phyloP scores from a whole-genome alignment of 1,140 invertebrate genomes.

The Lordiphosa stackelbergi region DNA sequence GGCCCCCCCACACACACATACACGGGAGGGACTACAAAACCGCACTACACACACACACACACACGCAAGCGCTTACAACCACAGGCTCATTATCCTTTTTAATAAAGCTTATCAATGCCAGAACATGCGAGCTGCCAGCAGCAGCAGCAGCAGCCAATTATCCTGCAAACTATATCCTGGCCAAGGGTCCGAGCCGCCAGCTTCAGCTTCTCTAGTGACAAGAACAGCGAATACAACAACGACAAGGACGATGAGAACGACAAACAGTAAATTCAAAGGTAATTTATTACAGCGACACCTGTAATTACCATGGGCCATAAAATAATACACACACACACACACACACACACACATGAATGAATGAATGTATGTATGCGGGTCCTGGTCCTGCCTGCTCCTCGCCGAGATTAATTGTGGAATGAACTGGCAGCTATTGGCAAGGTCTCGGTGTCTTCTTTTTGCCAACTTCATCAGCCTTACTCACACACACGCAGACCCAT shows the following conservation, averaged over 20 bases:
- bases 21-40: conserved; percentile 38
- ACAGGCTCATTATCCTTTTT: conserved; percentile 74
- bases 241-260: conserved; percentile 51
- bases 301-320: conserved; percentile 73
- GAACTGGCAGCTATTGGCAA: conserved; percentile 25
- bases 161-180: conserved; percentile 4
- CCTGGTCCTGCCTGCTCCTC: background rate
- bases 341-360: conserved; percentile 31
- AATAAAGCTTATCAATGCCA: conserved; percentile 75
- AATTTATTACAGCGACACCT: conserved; percentile 75
- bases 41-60: conserved; percentile 36
- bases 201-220: conserved; percentile 42
- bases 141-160: conserved; percentile 23
- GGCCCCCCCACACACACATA: conserved; percentile 23
- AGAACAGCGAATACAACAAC: conserved; percentile 44
- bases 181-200: conserved; percentile 14
- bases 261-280: conserved; percentile 75
- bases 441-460: background rate
- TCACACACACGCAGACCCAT: no score
- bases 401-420: conserved; percentile 43
- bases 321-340: conserved; percentile 52
- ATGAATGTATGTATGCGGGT: conserved; percentile 2
- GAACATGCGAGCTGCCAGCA: conserved; percentile 68
- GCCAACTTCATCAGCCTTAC: conserved; percentile 29
- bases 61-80: conserved; percentile 33